phyloP scores from a whole-genome alignment of 2,888 invertebrate species.

The Drosophila emarginata region DNA sequence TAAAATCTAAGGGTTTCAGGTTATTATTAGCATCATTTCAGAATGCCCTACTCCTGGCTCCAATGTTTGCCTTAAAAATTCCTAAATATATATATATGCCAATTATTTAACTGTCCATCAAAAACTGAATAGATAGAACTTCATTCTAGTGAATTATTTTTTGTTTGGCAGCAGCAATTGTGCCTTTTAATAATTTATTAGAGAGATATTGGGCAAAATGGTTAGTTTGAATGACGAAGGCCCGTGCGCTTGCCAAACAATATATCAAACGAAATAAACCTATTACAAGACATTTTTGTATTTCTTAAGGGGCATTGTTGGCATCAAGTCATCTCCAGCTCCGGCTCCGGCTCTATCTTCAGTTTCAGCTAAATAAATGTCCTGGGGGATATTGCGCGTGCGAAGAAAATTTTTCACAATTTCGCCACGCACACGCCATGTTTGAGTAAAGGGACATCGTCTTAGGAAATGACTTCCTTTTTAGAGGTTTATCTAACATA shows the following conservation, averaged over 20 bases:
- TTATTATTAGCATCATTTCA: not conserved
- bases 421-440: slow-evolving; percentile 34
- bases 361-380: slow-evolving; percentile 3
- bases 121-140: slow-evolving; percentile 11
- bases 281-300: slow-evolving; percentile 55
- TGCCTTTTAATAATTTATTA: slow-evolving; percentile 42
- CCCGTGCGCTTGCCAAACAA: slow-evolving; percentile 31
- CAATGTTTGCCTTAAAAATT: not conserved
- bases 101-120: slow-evolving; percentile 19
- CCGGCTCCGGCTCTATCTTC: not conserved
- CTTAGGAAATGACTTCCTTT: not conserved
- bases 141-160: slow-evolving; percentile 14
- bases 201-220: slow-evolving; percentile 40
- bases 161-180: slow-evolving; percentile 35
- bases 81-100: not conserved
- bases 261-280: slow-evolving; percentile 71
- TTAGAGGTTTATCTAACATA: not conserved
- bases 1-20: too few species aligned
- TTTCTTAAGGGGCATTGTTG: slow-evolving; percentile 28
- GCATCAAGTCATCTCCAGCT: not conserved
- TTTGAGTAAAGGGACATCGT: not conserved
- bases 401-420: slow-evolving; percentile 34
- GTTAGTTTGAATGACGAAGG: slow-evolving; percentile 11
- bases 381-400: slow-evolving; percentile 57
- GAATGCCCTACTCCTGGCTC: too few species aligned